Base-by-base conservation (phyloP, 2,797 vertebrate genomes). In the Sebastolobus alascanus region DNA sequence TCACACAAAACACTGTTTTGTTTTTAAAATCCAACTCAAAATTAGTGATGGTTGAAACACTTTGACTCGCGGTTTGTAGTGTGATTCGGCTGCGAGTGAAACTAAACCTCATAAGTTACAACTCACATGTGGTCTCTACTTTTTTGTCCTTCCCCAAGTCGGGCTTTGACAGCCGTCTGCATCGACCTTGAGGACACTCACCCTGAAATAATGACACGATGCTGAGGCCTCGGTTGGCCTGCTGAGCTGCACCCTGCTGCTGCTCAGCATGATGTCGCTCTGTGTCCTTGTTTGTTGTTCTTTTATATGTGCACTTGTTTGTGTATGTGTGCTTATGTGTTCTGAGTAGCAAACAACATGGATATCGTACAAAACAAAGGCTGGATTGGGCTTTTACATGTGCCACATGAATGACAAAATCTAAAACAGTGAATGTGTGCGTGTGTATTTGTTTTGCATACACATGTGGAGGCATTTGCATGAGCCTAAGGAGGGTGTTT, bases 111-210 rank as follows among this genome's bases (percentile, higher is more conserved):
- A 11, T 7, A 27, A 65, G 37, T 76, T 9, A 63, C 18, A 75
- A 6, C 63, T 79, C 75, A 8, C 63, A 38, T 65, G 11, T 64
- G 7, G 31, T 54, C 46, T 54, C 46, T 12, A 69, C 40, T 60
- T 77, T 68, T 72, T 73, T 55, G 31, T 64, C 65, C 61, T 74
- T 60, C 12, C 33, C 60, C 18, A 35, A 72, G 27, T 79, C 58
- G 0, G 18, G 5, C 67, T 27, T 33, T 77, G 80, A 54, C 80
- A 66, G 69, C 38, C 69, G 8, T 76, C 76, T 68, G 66, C 46
- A 74, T 76, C 67, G 73, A 85, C 90, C 89, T 94, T 92, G 89
- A 89, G 66, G 73, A 90, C 66, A 46, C 56, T 87, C 77, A n/a
- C 83, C 58, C 43, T 79, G 73, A 85, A 81, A 76, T 80, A 67